These are phyloP conservation scores for Mastomys coucha DNA, from an alignment of 2,113 vertebrate species.

Conservation along the genomic window DNA sequence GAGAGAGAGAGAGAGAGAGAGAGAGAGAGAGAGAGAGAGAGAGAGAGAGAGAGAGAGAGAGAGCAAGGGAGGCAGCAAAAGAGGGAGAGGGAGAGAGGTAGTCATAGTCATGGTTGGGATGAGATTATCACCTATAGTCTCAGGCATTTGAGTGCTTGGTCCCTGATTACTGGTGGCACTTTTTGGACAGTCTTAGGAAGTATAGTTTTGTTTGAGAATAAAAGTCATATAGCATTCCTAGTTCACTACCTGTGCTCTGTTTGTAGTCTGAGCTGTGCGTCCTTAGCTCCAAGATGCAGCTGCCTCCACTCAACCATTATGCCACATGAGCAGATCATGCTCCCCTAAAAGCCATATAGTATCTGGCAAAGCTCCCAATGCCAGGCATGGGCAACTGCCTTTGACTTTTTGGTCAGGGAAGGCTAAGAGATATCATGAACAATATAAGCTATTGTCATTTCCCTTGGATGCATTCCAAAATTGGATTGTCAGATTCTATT, in stretches of 20 bases:
- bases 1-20: neutral
- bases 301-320: neutral
- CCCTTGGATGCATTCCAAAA: neutral
- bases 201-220: neutral
- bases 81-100: neutral
- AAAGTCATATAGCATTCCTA: neutral
- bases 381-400: neutral
- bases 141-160: neutral
- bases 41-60: too few species aligned
- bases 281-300: neutral
- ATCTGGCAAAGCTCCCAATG: neutral
- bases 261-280: neutral
- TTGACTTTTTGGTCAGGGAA: neutral
- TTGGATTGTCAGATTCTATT: neutral
- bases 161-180: neutral
- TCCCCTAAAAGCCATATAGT: neutral
- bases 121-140: neutral
- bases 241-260: neutral
- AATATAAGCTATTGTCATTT: neutral
- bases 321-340: neutral
- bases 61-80: neutral
- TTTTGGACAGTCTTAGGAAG: neutral
- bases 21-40: too few species aligned
- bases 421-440: neutral
- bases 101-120: neutral